Evolutionary conservation across 2,113 vertebrate genomes (phyloP).

Genomic region (Bubo scandiacus): DNA sequence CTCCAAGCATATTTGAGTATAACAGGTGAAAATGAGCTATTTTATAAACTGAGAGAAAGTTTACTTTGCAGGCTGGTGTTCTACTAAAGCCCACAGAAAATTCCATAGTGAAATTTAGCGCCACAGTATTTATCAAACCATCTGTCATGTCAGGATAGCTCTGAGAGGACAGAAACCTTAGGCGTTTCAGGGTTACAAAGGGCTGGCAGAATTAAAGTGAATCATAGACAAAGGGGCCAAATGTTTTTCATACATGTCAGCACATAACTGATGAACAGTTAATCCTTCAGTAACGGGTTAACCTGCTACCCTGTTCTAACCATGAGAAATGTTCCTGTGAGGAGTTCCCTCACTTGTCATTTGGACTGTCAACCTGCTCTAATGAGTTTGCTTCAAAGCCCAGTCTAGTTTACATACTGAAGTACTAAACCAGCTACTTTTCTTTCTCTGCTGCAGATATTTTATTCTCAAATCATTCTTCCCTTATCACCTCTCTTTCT

Average conservation of each 20-base stretch:
- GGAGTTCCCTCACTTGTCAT: slow-evolving; percentile 58
- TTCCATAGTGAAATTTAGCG: background rate
- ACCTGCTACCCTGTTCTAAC: slow-evolving; percentile 41
- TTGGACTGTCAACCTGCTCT: slow-evolving; percentile 27
- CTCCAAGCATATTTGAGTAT: background rate
- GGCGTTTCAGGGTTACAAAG: background rate
- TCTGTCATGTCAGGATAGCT: background rate
- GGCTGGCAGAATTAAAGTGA: slow-evolving; percentile 35
- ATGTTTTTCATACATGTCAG: slow-evolving; percentile 54
- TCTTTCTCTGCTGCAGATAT: background rate
- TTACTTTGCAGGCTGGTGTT: background rate
- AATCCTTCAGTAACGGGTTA: slow-evolving; percentile 65
- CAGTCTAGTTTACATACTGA: background rate
- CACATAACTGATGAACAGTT: slow-evolving; percentile 40
- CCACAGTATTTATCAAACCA: background rate
- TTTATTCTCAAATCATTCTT: slow-evolving; percentile 52
- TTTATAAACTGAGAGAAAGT: background rate
- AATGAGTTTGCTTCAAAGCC: slow-evolving; percentile 31
- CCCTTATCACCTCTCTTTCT: slow-evolving; percentile 13
- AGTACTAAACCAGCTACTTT: slow-evolving; percentile 7
- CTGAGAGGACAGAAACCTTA: background rate
- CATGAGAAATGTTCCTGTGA: slow-evolving; percentile 56
- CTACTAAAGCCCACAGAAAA: background rate
- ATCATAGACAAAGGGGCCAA: slow-evolving; percentile 3
- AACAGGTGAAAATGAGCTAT: background rate